Evolutionary conservation across 2,888 invertebrate species (phyloP).

Genomic region (Thysanoteuthis rhombus): DNA sequence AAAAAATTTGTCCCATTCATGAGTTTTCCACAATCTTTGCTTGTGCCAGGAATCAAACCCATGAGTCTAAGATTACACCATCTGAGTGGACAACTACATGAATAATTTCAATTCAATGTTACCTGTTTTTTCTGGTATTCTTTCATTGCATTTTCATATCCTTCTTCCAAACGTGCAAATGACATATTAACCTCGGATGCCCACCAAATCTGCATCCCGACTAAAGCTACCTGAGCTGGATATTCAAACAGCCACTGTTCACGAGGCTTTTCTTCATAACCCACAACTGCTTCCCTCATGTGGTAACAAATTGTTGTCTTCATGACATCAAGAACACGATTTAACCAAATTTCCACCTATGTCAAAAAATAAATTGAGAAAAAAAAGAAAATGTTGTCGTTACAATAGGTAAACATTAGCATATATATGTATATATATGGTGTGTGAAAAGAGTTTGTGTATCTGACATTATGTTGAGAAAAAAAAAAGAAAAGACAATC

Average conservation of each 20-base stretch:
- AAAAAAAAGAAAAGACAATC: no score
- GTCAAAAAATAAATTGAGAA: background rate
- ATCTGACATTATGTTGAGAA: no score
- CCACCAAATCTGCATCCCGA: conserved; percentile 98
- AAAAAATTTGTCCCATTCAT: no score
- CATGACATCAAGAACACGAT: conserved; percentile 86
- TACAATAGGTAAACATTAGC: no score
- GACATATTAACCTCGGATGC: conserved; percentile 92
- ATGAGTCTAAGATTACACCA: no score
- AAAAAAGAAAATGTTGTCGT: no score
- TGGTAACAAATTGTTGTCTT: conserved; percentile 82
- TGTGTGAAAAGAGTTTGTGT: no score
- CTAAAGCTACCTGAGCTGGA: conserved; percentile 92
- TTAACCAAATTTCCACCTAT: conserved; percentile 91
- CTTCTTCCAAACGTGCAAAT: conserved; percentile 88
- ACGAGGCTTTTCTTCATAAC: conserved; percentile 92
- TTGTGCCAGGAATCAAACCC: no score
- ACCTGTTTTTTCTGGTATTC: conserved; percentile 80
- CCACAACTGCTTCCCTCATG: conserved; percentile 84
- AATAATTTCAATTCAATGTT: no score
- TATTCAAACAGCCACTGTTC: conserved; percentile 97
- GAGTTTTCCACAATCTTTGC: no score
- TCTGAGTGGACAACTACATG: no score
- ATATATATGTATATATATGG: no score
- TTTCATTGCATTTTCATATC: conserved; percentile 94